Evolutionary conservation across 37 sponge, comb jelly and placozoan species (phyloP), one percentile per base, ranked within the genome.

Genomic region (Chondrilla cf. caribensis): DNA sequence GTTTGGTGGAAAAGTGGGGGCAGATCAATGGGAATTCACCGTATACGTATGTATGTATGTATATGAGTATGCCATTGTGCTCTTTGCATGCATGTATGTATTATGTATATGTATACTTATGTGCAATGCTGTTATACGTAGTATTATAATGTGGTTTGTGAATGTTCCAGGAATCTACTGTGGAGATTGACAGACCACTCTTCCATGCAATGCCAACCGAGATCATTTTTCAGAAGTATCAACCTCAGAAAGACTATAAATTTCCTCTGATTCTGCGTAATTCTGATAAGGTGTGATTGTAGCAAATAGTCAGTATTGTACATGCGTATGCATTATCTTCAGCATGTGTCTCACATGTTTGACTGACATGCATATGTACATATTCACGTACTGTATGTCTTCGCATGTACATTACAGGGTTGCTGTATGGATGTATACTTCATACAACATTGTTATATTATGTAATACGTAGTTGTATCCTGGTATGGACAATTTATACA

Each of bases 201-300:
- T 98, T 98, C 57, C 93, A 95, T 39, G 90, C 94, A 28, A 91
- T 92, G 40, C 99, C 99, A 19, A 88, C 94, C 22, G 94, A 98
- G 84, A 73, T 98, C 15, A 38, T 90, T 55, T 98, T 98, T 58
- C 99, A 98, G 67, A 83, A 95, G 84, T 98, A 85, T 58, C 80
- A 91, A 29, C 87, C 96, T 21, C 91, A 82, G 25, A 76, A 88
- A 33, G 79, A 85, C 2, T 93, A 96, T 59, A 89, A 88, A 36
- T 54, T 98, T 11, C 94, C 93, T 0, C 79, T 98, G 1, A 75
- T 78, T 9, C 73, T 98, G 38, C 84, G 90, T 43, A 98, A 98
- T 79, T 60, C 80, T 57, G 99, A 98, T 70, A 95, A 85, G 65
- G 95, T 94, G 51, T 70, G 55, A 0, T 24, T 21, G 60, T 42